These are phyloP conservation scores for Autographa gamma DNA, from an alignment of 2,888 invertebrate genomes.

Conservation along the genomic window DNA sequence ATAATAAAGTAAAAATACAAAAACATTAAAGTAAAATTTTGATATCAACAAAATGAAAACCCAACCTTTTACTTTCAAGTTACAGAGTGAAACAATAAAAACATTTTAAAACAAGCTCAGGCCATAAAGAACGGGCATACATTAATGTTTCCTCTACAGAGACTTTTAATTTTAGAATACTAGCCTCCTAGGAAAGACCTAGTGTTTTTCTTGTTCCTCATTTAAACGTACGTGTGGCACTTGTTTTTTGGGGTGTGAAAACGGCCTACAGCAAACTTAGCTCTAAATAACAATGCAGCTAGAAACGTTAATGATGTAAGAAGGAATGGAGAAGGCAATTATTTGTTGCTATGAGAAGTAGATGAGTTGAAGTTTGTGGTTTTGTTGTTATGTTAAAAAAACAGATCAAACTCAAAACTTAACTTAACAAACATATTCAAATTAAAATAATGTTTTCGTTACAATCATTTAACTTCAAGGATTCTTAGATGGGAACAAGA, in stretches of 20 bases:
- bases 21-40: neutral
- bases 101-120: neutral
- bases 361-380: too few relatives aligned
- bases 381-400: too few relatives aligned
- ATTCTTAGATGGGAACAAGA: too few relatives aligned
- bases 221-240: conserved; percentile 61
- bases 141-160: neutral
- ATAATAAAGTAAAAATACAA: neutral
- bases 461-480: too few relatives aligned
- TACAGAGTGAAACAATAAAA: conserved; percentile 2
- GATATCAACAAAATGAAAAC: neutral
- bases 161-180: conserved; percentile 51
- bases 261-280: conserved; percentile 59
- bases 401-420: too few relatives aligned
- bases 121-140: neutral
- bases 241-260: conserved; percentile 75
- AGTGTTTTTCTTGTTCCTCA: conserved; percentile 66
- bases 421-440: too few relatives aligned
- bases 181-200: conserved; percentile 38
- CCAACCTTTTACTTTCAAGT: neutral
- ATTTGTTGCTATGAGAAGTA: too few relatives aligned
- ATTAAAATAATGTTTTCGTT: too few relatives aligned
- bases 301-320: conserved; percentile 20
- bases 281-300: conserved; percentile 48
- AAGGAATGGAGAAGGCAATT: conserved; percentile 34